Evolutionary conservation across 2,113 vertebrate species (phyloP).

Genomic region (Passerina amoena): DNA sequence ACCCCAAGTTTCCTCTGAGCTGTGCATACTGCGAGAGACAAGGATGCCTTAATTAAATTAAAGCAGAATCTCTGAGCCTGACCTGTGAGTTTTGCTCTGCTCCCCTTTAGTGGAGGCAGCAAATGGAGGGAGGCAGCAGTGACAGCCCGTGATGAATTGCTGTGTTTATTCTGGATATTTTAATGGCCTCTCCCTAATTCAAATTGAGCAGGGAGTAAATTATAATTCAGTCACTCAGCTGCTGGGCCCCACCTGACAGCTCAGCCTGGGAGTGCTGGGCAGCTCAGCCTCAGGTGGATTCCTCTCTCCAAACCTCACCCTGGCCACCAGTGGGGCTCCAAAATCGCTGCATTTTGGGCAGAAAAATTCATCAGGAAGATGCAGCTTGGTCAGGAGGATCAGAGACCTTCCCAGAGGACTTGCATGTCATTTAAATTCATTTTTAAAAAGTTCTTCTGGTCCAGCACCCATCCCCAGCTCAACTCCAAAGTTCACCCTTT

Average conservation of each 20-base stretch:
- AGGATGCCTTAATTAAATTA: constrained; percentile 72
- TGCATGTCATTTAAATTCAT: neutral
- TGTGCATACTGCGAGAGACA: constrained; percentile 79
- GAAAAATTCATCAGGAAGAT: no score
- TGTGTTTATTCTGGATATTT: constrained; percentile 92
- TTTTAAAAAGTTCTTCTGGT: neutral
- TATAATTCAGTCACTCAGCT: constrained; percentile 92
- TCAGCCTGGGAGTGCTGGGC: constrained; percentile 74
- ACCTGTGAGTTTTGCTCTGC: constrained; percentile 85
- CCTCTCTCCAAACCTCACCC: neutral
- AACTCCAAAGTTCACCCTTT: no score
- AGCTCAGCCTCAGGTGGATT: constrained; percentile 62
- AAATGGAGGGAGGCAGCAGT: constrained; percentile 83
- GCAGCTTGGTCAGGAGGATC: neutral
- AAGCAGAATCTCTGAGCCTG: constrained; percentile 84
- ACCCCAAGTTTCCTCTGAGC: constrained; percentile 75
- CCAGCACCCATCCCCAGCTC: neutral
- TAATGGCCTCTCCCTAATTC: constrained; percentile 96
- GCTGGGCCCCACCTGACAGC: constrained; percentile 37
- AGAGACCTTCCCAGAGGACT: neutral
- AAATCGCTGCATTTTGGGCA: neutral
- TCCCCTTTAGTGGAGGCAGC: constrained; percentile 67
- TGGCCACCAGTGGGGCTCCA: neutral
- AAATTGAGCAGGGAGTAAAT: constrained; percentile 90
- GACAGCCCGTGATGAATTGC: constrained; percentile 95